A percentile compares a stretch with the other conserved stretches of the same genome.
phyloP scores from a whole-genome alignment of 2,797 vertebrate genomes.

The Malurus splendens region DNA sequence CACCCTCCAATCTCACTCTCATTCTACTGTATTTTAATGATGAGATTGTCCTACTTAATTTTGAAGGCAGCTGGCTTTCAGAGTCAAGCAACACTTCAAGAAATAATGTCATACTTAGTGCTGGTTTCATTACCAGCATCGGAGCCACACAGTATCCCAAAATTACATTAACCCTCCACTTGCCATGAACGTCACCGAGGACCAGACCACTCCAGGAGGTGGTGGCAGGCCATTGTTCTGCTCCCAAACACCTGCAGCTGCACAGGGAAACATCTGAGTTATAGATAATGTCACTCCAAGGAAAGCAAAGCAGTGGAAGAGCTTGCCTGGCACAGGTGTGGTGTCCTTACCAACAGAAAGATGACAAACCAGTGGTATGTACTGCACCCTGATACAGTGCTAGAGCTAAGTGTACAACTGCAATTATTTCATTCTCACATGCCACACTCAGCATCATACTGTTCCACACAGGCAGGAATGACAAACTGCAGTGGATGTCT shows the following conservation, averaged over 20 bases:
- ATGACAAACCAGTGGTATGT: background rate
- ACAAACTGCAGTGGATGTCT: background rate
- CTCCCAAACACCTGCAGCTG: background rate
- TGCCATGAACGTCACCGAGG: accelerated
- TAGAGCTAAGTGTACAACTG: accelerated
- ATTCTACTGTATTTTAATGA: background rate
- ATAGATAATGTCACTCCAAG: background rate
- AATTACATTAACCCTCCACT: background rate
- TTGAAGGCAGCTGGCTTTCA: background rate
- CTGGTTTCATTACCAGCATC: background rate
- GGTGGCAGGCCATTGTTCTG: background rate
- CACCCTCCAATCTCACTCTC: background rate
- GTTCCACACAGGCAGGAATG: background rate
- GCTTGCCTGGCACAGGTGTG: background rate
- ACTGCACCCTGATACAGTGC: accelerated
- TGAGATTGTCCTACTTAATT: background rate
- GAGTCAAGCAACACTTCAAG: background rate
- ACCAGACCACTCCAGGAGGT: background rate
- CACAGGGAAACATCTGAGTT: background rate
- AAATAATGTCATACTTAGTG: background rate
- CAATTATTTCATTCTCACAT: background rate
- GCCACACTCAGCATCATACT: background rate
- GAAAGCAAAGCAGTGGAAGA: background rate
- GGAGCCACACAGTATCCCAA: background rate
- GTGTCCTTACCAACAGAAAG: background rate